A percentile compares a stretch with the other conserved stretches of the same genome.
phyloP scores from a whole-genome alignment of 1,140 invertebrate species.

The Lasaia peninsularis region DNA sequence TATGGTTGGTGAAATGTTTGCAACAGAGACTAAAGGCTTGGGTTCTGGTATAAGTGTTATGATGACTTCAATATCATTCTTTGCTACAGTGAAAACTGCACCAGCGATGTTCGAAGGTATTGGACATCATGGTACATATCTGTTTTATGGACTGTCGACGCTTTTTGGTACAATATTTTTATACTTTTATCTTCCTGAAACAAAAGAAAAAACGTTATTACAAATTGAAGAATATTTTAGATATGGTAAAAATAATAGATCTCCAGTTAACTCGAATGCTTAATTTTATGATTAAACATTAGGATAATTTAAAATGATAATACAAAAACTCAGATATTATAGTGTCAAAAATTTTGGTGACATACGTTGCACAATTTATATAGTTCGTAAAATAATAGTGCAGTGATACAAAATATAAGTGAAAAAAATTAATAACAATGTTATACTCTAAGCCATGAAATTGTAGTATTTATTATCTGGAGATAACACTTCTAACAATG shows the following conservation, averaged over 20 bases:
- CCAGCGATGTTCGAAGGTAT: conserved; percentile 75
- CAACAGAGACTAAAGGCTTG: conserved; percentile 72
- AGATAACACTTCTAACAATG: no score
- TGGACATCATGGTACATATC: conserved; percentile 79
- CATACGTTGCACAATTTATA: background rate
- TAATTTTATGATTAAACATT: background rate
- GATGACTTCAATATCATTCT: conserved; percentile 80
- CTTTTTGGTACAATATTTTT: conserved; percentile 79
- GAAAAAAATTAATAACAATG: no score
- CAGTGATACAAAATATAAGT: no score
- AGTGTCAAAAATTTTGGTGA: background rate
- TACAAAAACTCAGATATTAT: background rate
- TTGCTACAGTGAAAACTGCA: conserved; percentile 81
- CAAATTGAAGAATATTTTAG: conserved; percentile 79
- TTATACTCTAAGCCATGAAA: no score
- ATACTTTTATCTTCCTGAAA: conserved; percentile 82
- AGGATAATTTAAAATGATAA: background rate
- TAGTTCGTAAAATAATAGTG: background rate
- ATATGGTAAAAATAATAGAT: conserved; percentile 34
- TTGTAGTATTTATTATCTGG: no score
- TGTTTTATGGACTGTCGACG: conserved; percentile 80
- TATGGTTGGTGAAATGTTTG: conserved; percentile 78
- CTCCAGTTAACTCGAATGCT: conserved; percentile 19
- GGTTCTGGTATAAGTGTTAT: conserved; percentile 78
- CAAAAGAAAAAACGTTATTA: conserved; percentile 81